phyloP scores from a whole-genome alignment of 2,113 vertebrate genomes.

The Prionailurus bengalensis region DNA sequence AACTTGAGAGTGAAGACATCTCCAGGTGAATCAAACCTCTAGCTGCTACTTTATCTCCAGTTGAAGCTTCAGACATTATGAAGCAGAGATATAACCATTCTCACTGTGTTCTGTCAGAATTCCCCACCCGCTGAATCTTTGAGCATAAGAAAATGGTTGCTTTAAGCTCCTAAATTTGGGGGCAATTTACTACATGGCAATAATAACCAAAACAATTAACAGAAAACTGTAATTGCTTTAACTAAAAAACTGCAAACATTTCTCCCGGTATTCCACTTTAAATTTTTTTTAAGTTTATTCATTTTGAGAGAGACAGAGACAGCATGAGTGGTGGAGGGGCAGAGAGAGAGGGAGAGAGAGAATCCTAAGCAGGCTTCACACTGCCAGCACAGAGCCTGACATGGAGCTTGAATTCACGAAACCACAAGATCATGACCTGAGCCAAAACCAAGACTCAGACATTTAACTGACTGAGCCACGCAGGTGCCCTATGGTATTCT shows the following conservation, averaged over 20 bases:
- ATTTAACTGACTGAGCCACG: too few species aligned
- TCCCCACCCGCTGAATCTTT: background rate
- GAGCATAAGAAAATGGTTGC: background rate
- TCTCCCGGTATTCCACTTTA: background rate
- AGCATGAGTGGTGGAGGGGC: too few species aligned
- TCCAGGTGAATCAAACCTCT: background rate
- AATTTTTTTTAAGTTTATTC: too few species aligned
- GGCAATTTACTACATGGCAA: background rate
- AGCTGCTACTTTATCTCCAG: background rate
- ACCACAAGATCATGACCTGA: too few species aligned
- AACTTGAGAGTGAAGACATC: background rate
- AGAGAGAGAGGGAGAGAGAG: too few species aligned
- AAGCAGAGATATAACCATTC: background rate
- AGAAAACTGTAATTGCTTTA: conserved; percentile 25
- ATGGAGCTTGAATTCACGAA: too few species aligned
- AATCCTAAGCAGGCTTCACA: too few species aligned
- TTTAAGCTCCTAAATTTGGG: background rate
- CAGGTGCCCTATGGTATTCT: background rate
- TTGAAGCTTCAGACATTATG: background rate
- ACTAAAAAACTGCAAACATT: background rate
- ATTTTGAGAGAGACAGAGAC: too few species aligned
- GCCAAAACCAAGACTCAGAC: too few species aligned
- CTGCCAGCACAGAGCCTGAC: too few species aligned
- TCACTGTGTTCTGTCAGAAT: background rate
- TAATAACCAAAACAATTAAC: background rate